Conservation (phyloP, 2,888 invertebrate species). For the Meiosimyza decipiens region DNA sequence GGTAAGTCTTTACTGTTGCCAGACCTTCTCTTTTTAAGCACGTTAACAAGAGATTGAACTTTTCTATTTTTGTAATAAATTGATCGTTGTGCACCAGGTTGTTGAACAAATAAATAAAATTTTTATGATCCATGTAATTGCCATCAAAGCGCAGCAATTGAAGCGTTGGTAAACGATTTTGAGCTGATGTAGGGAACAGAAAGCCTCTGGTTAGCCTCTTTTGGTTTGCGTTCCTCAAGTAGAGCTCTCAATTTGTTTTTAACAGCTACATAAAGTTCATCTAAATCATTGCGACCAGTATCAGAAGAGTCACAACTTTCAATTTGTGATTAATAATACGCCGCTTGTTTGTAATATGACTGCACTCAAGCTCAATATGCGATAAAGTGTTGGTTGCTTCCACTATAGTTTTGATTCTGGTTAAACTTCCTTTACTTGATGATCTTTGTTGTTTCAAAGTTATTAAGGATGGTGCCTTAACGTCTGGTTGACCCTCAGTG, state of each 20-base stretch:
- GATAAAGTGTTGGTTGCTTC: background rate
- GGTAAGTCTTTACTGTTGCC: slow-evolving; percentile 27
- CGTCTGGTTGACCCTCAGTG: too few relatives aligned
- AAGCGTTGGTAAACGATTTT: slow-evolving; percentile 26
- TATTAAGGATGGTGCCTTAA: slow-evolving; percentile 6
- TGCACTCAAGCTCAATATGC: slow-evolving; percentile 27
- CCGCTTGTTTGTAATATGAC: slow-evolving; percentile 33
- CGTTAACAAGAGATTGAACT: slow-evolving; percentile 35
- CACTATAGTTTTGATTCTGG: slow-evolving; percentile 22
- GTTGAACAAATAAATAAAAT: slow-evolving; percentile 33
- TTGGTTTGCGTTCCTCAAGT: too few relatives aligned
- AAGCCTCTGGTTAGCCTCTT: too few relatives aligned
- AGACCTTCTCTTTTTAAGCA: slow-evolving; percentile 26
- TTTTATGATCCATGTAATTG: slow-evolving; percentile 36
- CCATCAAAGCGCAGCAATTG: slow-evolving; percentile 31
- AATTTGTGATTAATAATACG: slow-evolving; percentile 25
- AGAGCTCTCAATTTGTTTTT: too few relatives aligned
- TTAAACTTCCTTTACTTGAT: slow-evolving; percentile 28
- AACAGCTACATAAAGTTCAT: too few relatives aligned
- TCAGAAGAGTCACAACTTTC: too few relatives aligned
- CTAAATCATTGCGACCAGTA: too few relatives aligned
- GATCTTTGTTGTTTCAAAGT: slow-evolving; percentile 24
- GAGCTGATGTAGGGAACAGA: too few relatives aligned
- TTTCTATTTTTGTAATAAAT: slow-evolving; percentile 32
- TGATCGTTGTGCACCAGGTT: slow-evolving; percentile 32